Evolutionary conservation across 2,113 vertebrate genomes (phyloP), one percentile per base, ranked within the genome.

Genomic region (Epinephelus fuscoguttatus): DNA sequence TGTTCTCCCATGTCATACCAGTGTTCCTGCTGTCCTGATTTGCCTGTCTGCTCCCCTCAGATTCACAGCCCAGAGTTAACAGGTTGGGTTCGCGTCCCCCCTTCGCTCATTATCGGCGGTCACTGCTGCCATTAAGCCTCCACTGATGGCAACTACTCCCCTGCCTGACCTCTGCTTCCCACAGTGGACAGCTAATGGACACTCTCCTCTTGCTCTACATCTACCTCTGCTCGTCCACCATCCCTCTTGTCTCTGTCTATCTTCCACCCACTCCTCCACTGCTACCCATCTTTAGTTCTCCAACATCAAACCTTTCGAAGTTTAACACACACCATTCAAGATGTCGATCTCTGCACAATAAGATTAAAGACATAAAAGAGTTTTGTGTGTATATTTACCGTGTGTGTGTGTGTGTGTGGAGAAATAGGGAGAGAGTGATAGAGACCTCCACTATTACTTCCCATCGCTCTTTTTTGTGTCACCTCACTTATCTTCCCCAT

Each of bases 121-220:
- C 11, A 47, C 78, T 45, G 61, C 84, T 70, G 77, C 80, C 73
- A 81, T 90, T 82, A 85, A 85, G 33, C 56, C 69, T 73, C 45
- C 57, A 12, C 75, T 73, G 60, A 80, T 86, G 64, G 49, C 80
- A 61, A 50, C 85, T 19, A 47, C 79, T 78, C 61, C 64, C 42
- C 75, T 40, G 59, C 37, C 78, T 91, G 88, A 82, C 89, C 72
- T 81, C 67, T 87, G 60, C 75, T 67, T 78, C 70, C 66, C 63
- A 79, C 70, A 75, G 53, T 64, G 59, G 70, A 75, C 15, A 55
- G 71, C 88, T 92, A 86, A 90, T 92, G 86, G 78, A 86, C 86
- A 63, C 55, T n/a, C 77, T 71, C 37, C 50, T 62, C 70, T 67
- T 19, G 23, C 75, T 59, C 19, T 40, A 9, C 45, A 17, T 70